A percentile compares a stretch with the other conserved stretches of the same genome.
These are phyloP conservation scores for Cephalopterus ornatus DNA, from an alignment of 2,113 vertebrate species.

Conservation along the genomic window DNA sequence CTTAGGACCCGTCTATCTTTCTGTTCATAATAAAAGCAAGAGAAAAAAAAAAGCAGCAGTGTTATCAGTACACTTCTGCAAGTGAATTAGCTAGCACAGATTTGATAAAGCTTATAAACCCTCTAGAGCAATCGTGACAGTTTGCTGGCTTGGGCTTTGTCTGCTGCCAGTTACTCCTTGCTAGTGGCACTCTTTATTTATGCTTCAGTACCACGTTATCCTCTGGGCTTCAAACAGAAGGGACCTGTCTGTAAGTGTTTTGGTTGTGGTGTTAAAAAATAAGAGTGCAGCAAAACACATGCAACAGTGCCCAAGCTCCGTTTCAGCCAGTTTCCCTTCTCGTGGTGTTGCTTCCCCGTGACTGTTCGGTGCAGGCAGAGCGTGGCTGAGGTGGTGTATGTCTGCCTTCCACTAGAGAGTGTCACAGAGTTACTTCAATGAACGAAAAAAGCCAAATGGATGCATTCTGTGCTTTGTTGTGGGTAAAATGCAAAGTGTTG, in stretches of 20 bases:
- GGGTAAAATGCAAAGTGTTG: not conserved
- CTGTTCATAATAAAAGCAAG: slow-evolving; percentile 62
- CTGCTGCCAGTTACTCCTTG: slow-evolving; percentile 86
- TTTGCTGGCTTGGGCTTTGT: slow-evolving; percentile 75
- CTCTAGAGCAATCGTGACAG: slow-evolving; percentile 78
- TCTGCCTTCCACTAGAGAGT: slow-evolving; percentile 40
- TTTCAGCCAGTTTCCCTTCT: slow-evolving; percentile 25
- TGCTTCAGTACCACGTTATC: slow-evolving; percentile 78
- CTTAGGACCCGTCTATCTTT: slow-evolving; percentile 80
- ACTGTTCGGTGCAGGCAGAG: not conserved
- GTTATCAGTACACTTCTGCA: slow-evolving; percentile 85
- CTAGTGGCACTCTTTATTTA: slow-evolving; percentile 82
- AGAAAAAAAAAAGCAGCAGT: slow-evolving; percentile 51
- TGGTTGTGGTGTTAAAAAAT: slow-evolving; percentile 78
- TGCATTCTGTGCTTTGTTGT: not conserved
- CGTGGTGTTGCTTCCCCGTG: not conserved
- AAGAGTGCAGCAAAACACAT: slow-evolving; percentile 72
- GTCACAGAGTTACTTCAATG: not conserved
- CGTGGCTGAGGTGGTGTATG: slow-evolving; percentile 16
- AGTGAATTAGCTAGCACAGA: slow-evolving; percentile 87
- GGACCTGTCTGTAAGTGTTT: slow-evolving; percentile 81
- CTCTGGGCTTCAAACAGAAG: slow-evolving; percentile 79
- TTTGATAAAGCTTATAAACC: slow-evolving; percentile 85
- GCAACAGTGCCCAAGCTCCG: slow-evolving; percentile 66
- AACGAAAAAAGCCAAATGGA: not conserved